Conservation (phyloP, 1,140 invertebrate genomes). For the Diprion similis region DNA sequence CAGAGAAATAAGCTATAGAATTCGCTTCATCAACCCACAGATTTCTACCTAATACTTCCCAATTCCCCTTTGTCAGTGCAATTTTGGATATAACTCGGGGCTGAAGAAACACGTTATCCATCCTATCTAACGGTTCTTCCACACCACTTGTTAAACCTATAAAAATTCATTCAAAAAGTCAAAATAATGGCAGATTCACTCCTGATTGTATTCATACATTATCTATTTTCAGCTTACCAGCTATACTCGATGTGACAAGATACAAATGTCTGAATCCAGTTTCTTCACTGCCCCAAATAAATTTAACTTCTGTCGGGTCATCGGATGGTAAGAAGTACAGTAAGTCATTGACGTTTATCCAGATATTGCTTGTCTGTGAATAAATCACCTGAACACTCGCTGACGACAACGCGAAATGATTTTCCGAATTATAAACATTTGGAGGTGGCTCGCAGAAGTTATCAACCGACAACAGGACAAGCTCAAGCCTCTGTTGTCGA, state of each 20-base stretch:
- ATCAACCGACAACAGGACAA: slow-evolving; percentile 75
- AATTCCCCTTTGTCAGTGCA: slow-evolving; percentile 80
- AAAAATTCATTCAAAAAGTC: slow-evolving; percentile 26
- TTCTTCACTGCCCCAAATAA: slow-evolving; percentile 93
- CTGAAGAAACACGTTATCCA: slow-evolving; percentile 62
- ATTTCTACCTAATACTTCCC: slow-evolving; percentile 80
- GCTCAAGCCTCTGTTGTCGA: slow-evolving; percentile 81
- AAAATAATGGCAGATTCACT: slow-evolving; percentile 13
- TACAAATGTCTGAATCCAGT: slow-evolving; percentile 93
- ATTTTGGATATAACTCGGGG: slow-evolving; percentile 71
- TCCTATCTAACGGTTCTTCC: slow-evolving; percentile 60
- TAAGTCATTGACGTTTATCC: slow-evolving; percentile 93
- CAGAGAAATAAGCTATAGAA: slow-evolving; percentile 83
- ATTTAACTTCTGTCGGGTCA: slow-evolving; percentile 67
- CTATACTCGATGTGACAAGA: slow-evolving; percentile 69
- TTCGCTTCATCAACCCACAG: slow-evolving; percentile 79
- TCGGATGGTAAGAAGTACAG: slow-evolving; percentile 80
- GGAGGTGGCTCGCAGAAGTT: slow-evolving; percentile 75
- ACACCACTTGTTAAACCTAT: slow-evolving; percentile 60
- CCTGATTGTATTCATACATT: slow-evolving; percentile 7
- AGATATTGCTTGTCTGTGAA: slow-evolving; percentile 76
- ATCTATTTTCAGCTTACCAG: slow-evolving; percentile 36
- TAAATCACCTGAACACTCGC: slow-evolving; percentile 71
- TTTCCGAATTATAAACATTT: slow-evolving; percentile 62
- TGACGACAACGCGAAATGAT: slow-evolving; percentile 62